A percentile compares a stretch with the other conserved stretches of the same genome.
These are phyloP conservation scores for Neuroterus valhalla DNA, from an alignment of 1,140 invertebrate genomes.

Conservation along the genomic window DNA sequence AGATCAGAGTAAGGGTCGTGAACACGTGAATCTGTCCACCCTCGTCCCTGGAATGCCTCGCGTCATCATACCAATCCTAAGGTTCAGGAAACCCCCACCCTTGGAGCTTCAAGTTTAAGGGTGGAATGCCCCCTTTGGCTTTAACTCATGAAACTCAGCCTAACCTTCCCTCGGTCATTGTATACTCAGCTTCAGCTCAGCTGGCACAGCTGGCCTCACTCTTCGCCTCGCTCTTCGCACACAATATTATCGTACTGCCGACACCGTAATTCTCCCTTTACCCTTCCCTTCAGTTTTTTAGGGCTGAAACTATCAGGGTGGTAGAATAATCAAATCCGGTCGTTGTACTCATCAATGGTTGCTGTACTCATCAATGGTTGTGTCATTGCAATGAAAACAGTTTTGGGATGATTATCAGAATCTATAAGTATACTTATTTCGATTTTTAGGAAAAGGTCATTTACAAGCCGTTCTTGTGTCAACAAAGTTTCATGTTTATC, in stretches of 20 bases:
- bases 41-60: constrained; percentile 59
- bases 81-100: constrained; percentile 31
- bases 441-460: background rate
- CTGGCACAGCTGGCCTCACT: constrained; percentile 58
- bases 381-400: no score
- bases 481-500: constrained; percentile 8
- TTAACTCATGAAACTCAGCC: constrained; percentile 19
- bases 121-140: constrained; percentile 35
- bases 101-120: constrained; percentile 32
- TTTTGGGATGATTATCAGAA: background rate
- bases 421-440: background rate
- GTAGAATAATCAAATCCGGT: background rate
- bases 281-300: constrained; percentile 5
- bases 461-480: background rate
- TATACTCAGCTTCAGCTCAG: constrained; percentile 55
- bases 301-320: background rate
- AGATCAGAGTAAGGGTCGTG: constrained; percentile 16
- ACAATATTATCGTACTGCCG: constrained; percentile 20
- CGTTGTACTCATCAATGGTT: background rate
- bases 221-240: constrained; percentile 29
- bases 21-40: constrained; percentile 51
- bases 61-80: constrained; percentile 52
- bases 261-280: constrained; percentile 5
- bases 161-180: constrained; percentile 38
- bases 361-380: background rate